A percentile compares a stretch with the other conserved stretches of the same genome.
phyloP scores from a whole-genome alignment of 2,113 vertebrate genomes.

The Petaurus breviceps region DNA sequence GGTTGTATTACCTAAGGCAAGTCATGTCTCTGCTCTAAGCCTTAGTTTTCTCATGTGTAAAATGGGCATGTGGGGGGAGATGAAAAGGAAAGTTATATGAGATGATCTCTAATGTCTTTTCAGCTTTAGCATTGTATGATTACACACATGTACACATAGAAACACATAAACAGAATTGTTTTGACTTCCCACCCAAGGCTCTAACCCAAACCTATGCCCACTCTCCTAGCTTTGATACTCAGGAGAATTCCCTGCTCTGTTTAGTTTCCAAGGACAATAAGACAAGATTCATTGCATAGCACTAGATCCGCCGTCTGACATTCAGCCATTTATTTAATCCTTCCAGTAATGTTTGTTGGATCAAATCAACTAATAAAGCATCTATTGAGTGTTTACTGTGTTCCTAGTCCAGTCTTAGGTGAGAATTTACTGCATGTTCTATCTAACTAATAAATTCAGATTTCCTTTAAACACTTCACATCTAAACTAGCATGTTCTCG shows the following conservation, averaged over 20 bases:
- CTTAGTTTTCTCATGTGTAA: background rate
- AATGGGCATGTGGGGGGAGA: background rate
- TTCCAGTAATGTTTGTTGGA: background rate
- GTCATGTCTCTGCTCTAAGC: background rate
- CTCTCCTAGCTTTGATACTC: background rate
- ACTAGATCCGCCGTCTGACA: background rate
- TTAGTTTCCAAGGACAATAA: background rate
- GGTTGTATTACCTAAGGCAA: background rate
- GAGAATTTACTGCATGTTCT: background rate
- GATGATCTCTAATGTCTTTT: background rate
- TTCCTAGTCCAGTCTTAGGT: background rate
- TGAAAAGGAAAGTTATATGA: background rate
- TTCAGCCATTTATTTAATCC: background rate
- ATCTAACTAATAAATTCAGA: background rate
- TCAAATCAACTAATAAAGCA: background rate
- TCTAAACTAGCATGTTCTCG: background rate
- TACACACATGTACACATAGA: background rate
- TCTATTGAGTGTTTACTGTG: background rate
- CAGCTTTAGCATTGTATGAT: background rate
- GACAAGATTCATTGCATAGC: background rate
- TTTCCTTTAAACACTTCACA: background rate
- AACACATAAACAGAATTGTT: background rate
- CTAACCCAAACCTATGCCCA: background rate
- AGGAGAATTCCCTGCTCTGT: background rate
- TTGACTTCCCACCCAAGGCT: background rate